Evolutionary conservation across 2,797 vertebrate species (phyloP), one percentile per base, ranked within the genome.

Genomic region (Halcyon leucocephala): DNA sequence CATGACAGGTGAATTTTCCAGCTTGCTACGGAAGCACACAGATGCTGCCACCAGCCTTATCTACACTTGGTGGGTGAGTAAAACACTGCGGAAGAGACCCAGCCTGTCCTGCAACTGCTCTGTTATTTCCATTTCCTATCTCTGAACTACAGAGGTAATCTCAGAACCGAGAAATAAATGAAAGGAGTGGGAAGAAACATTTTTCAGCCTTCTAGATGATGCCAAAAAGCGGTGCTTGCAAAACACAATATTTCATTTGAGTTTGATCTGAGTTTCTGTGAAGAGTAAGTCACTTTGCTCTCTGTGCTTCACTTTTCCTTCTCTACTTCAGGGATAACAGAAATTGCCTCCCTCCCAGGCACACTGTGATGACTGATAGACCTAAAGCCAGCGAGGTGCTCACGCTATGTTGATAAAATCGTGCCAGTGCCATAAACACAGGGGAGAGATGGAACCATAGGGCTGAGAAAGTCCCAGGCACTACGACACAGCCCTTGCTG

Each of bases 381-480:
- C 65, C 86, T 35, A 17, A 33, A 31, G 51, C 51, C 3, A 83
- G 16, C 77, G 17, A 52, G 28, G 65, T 21, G 13, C 3, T 62
- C 19, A 6, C 14, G 62, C 66, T 35, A 21, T 0, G 8, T 4
- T 74, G 72, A 41, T 7, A 60, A 44, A 64, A 55, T 1, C 7
- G n/a, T 1, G 0, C 2, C 35, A 71, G 42, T 21, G 28, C 70
- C 74, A 24, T 2, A 5, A 86, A 58, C 29, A 52, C 12, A 7
- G 21, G 6, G 26, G 16, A 29, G 0, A 48, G 69, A 70, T 1
- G 31, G 24, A 60, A n/a, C 0, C 7, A 29, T 0, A n/a, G 49
- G 69, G 29, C 29, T 0, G 3, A 39, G 52, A 22, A 58, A 4
- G 0, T 3, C 81, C 24, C 61, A 6, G 70, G 41, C 44, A 28